Evolutionary conservation across 2,113 vertebrate species (phyloP).

Genomic region (Stegastes partitus): DNA sequence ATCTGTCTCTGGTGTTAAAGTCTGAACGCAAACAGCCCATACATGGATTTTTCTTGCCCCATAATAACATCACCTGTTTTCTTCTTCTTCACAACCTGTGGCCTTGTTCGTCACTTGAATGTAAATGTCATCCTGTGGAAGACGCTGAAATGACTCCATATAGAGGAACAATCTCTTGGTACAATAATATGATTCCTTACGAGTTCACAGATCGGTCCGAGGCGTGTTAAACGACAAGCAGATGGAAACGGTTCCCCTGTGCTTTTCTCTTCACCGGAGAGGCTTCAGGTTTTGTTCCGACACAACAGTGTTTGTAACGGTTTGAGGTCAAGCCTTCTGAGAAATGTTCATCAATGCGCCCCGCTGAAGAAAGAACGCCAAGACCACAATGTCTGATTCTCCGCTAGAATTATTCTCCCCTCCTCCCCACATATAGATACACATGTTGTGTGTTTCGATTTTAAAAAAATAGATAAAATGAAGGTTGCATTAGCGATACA

Average conservation of each 20-base stretch:
- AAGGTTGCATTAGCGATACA: conserved; percentile 32
- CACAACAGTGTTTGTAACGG: background rate
- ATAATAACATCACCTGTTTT: no score
- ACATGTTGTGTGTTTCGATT: background rate
- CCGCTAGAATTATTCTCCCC: background rate
- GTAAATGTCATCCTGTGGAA: no score
- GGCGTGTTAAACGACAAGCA: background rate
- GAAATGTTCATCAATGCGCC: conserved; percentile 9
- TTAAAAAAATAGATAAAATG: background rate
- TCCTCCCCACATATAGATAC: background rate
- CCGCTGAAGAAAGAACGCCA: conserved; percentile 1
- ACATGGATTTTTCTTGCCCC: no score
- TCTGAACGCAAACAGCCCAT: no score
- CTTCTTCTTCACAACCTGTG: no score
- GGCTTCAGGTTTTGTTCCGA: conserved; percentile 1
- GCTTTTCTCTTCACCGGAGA: background rate
- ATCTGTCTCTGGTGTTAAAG: no score
- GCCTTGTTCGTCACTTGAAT: no score
- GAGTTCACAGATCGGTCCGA: background rate
- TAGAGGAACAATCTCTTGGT: background rate
- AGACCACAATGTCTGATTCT: background rate
- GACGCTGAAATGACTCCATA: no score
- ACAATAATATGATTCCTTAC: background rate
- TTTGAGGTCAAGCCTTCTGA: background rate
- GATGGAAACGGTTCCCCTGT: background rate